Evolutionary conservation across 2,113 vertebrate species (phyloP), one percentile per base, ranked within the genome.

Genomic region (Casuarius casuarius): DNA sequence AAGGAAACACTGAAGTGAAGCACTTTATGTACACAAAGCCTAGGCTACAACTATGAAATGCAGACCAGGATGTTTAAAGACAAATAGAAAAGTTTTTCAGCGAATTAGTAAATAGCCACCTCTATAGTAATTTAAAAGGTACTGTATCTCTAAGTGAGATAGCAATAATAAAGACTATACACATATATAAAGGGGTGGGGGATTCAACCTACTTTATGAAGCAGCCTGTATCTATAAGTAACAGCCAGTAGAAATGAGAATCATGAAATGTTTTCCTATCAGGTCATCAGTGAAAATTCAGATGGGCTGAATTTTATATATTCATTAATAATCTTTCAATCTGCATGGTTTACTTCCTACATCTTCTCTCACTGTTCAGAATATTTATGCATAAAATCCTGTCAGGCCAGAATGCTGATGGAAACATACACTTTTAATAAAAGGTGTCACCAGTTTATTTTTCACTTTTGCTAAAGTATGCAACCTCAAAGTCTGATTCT

Each of bases 301-400:
- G 29, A 13, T 2, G 0, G 29, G 31, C 20, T 51, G 35, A 83
- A 80, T 92, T 91, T 76, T 48, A 66, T 22, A 11, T 18, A 12
- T 46, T 95, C 61, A 49, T 88, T 93, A 93, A 20, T 13, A 79
- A 51, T 52, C 68, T 62, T 56, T 75, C 14, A 85, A 75, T 91
- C 42, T 82, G n/a, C 46, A 22, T 94, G 46, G 67, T 90, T 61
- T 72, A 5, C n/a, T 77, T 56, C 38, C 77, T 49, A 40, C 81
- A 84, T 48, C 46, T 87, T 52, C 28, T 78, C 42, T 84, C 29
- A 35, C 52, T 56, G 11, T 70, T 54, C n/a, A 59, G 21, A 74
- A 84, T 7, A 72, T 31, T 73, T 62, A 26, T 35, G 72, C 54
- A 62, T 52, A 74, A 74, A 87, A 74, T 80, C 73, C 21, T 86